phyloP scores from a whole-genome alignment of 2,888 invertebrate species.

The Troides helena region DNA sequence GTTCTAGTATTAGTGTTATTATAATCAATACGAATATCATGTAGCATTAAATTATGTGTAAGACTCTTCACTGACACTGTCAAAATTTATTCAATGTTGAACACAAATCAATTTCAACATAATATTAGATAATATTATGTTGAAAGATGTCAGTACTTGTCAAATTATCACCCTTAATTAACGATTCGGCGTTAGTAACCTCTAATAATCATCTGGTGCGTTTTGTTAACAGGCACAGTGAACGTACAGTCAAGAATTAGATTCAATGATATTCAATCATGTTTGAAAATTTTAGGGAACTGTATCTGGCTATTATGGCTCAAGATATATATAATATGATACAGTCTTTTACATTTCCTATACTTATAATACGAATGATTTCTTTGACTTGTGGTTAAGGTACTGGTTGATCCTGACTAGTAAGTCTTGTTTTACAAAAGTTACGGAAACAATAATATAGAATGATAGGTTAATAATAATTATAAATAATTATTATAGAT shows the following conservation, averaged over 20 bases:
- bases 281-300: background rate
- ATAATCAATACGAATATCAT: background rate
- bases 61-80: conserved; percentile 78
- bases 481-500: no score
- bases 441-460: background rate
- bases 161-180: conserved; percentile 75
- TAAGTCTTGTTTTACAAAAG: background rate
- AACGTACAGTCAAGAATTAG: conserved; percentile 7
- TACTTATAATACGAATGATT: background rate
- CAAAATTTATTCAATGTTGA: conserved; percentile 77
- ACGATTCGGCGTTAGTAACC: conserved; percentile 62
- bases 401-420: background rate
- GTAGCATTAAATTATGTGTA: conserved; percentile 47
- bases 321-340: no score
- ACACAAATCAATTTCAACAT: conserved; percentile 78
- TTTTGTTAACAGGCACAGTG: conserved; percentile 47
- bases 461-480: no score
- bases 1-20: no score
- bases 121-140: conserved; percentile 46
- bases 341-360: background rate
- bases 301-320: background rate
- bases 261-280: background rate
- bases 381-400: background rate
- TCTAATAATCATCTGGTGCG: conserved; percentile 54
- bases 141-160: conserved; percentile 59